These are phyloP conservation scores for Eulimnadia texana DNA, from an alignment of 1,140 invertebrate species.

Conservation along the genomic window DNA sequence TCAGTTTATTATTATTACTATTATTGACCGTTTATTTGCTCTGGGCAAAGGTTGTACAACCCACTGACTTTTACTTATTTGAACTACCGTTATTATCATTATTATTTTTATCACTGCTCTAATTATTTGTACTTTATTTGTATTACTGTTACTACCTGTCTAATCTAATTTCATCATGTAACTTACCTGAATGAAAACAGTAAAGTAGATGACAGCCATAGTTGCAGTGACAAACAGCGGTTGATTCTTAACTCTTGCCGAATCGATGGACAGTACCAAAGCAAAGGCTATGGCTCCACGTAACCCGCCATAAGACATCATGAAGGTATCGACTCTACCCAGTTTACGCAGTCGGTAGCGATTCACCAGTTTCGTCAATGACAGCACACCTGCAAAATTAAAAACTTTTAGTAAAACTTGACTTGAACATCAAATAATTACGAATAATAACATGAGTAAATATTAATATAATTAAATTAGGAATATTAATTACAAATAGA, in stretches of 20 bases:
- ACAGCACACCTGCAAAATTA: slow-evolving; percentile 24
- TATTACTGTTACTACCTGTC: too few relatives aligned
- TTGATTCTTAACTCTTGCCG: slow-evolving; percentile 29
- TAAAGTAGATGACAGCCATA: slow-evolving; percentile 38
- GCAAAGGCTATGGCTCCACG: slow-evolving; percentile 38
- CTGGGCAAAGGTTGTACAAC: too few relatives aligned
- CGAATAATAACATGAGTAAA: background rate
- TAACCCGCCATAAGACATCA: slow-evolving; percentile 38
- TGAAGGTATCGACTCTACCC: slow-evolving; percentile 34
- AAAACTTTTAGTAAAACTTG: too few relatives aligned
- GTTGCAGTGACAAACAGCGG: slow-evolving; percentile 35
- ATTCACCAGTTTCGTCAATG: slow-evolving; percentile 23
- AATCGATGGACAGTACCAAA: slow-evolving; percentile 33
- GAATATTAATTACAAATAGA: too few relatives aligned
- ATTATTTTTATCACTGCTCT: too few relatives aligned
- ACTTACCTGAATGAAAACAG: slow-evolving; percentile 37
- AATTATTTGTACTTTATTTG: too few relatives aligned
- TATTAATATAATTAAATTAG: too few relatives aligned
- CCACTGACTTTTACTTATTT: too few relatives aligned
- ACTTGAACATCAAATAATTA: background rate
- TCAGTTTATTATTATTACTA: too few relatives aligned
- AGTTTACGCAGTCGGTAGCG: slow-evolving; percentile 28
- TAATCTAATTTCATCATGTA: too few relatives aligned
- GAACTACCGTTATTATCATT: too few relatives aligned
- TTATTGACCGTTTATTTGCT: too few relatives aligned